Base-by-base conservation (phyloP, 2,113 vertebrate genomes). In the Sardina pilchardus region DNA sequence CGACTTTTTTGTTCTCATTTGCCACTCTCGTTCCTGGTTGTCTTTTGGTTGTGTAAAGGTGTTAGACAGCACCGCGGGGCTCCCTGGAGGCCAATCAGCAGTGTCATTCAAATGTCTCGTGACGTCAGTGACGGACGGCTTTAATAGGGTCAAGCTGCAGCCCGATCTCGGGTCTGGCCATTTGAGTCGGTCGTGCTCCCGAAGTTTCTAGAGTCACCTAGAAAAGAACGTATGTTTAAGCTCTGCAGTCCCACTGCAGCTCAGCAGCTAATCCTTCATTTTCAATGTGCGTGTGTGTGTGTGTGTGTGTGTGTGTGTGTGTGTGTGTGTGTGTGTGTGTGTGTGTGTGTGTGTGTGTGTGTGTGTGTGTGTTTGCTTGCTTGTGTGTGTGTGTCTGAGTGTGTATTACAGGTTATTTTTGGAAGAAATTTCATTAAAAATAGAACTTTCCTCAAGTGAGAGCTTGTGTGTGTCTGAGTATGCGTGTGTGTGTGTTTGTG, bases 361-460 rank as follows among this genome's bases (percentile, higher is more conserved):
- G 48, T 59, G 53, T 59, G 53, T 59, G 19, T 59, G 53, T 59
- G 53, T 59, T n/a, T n/a, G n/a, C n/a, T n/a, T n/a, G n/a, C n/a
- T n/a, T 26, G 53, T 59, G 53, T 19, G 14, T 59, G 53, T 59
- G 53, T 59, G 6, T 59, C 10, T 12, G 53, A 21, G 53, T 59
- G 53, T 59, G 53, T 59, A 19, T 21, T 8, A 6, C 10, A 43
- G 59, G 83, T 83, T 88, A 83, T 83, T 86, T 88, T 85, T 34
- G 44, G 67, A 83, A 86, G 39, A 87, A 87, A 83, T 4, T 63
- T 86, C 36, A 81, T 88, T 81, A 81, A 80, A 50, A 86, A 81
- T 81, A 81, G 34, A 24, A n/a, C 45, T 80, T 50, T 45, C 83
- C 44, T 63, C 56, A 63, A 63, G 56, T 26, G 56, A 63, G 56